A percentile compares a stretch with the other conserved stretches of the same genome.
These are phyloP conservation scores for Cynocephalus volans DNA, from an alignment of 2,113 vertebrate species.

Conservation along the genomic window DNA sequence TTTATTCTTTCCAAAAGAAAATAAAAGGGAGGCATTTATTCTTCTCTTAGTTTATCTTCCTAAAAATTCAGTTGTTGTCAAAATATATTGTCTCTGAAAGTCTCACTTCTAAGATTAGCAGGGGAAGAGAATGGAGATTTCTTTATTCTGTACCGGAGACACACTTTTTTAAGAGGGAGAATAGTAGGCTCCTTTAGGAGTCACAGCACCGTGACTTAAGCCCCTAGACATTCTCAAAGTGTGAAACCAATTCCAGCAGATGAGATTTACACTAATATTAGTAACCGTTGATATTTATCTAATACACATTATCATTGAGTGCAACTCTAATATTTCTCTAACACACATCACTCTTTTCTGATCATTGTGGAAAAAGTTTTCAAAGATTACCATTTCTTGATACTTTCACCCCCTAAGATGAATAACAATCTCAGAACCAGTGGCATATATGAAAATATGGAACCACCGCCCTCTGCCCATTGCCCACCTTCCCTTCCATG, in stretches of 20 bases:
- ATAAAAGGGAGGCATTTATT: slow-evolving; percentile 39
- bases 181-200: not conserved
- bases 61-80: slow-evolving; percentile 55
- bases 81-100: slow-evolving; percentile 20
- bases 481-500: not conserved
- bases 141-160: not conserved
- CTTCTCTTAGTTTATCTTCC: slow-evolving; percentile 70
- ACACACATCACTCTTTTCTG: slow-evolving; percentile 5
- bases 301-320: not conserved
- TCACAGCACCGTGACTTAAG: not conserved
- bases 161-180: not conserved
- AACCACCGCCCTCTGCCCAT: not conserved
- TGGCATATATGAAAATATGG: not conserved
- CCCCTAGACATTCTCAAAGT: not conserved
- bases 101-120: slow-evolving; percentile 1
- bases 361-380: not conserved
- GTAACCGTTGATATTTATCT: not conserved
- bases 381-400: not conserved
- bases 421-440: not conserved
- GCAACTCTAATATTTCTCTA: not conserved
- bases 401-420: not conserved
- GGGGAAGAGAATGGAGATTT: not conserved
- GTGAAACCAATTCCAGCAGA: not conserved
- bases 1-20: slow-evolving; percentile 74
- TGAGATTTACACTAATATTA: not conserved